Base-by-base conservation (phyloP, 2,113 vertebrate genomes). In the Corythornis madagascariensis region DNA sequence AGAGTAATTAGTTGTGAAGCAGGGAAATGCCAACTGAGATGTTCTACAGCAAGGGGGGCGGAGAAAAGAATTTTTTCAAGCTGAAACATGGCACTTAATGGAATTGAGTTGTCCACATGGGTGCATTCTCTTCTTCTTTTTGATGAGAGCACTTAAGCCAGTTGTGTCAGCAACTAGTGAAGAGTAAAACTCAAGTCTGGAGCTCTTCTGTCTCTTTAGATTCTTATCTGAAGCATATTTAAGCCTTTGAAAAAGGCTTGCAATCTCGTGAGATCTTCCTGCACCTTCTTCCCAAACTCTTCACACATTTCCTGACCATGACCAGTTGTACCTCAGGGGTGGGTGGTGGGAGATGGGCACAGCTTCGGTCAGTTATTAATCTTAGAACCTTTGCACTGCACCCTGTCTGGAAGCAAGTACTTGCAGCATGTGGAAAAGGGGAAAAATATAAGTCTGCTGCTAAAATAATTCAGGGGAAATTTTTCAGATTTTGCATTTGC, bases 51-150 rank as follows among this genome's bases (percentile, higher is more conserved):
- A 92, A 70, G 33, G 13, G 12, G 48, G 13, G 25, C 24, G 25
- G 50, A n/a, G 38, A 38, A 38, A 38, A 50, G 22, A 50, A 25
- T 50, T 95, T 92, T 50, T 95, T 92, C 92, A 96, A 89, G 92
- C 82, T 86, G 82, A 91, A 94, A 92, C 64, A 53, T 74, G 78
- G 82, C 28, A 88, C 12, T 1, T 59, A 91, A 47, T 90, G 83
- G 72, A 89, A 88, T 22, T 55, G 31, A 67, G 48, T 50, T 95
- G 91, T 93, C 94, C 89, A 95, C 82, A 64, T 79, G 89, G 67
- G 52, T 94, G 84, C 89, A 92, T 95, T 95, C 71, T 92, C 67
- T 35, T 92, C 64, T 52, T 83, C 80, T 52, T 82, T 92, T 88
- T 93, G 60, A 91, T 89, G 40, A 64, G 8, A 74, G n/a, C 48